phyloP scores from a whole-genome alignment of 1,140 invertebrate species.

The Microplitis demolitor region DNA sequence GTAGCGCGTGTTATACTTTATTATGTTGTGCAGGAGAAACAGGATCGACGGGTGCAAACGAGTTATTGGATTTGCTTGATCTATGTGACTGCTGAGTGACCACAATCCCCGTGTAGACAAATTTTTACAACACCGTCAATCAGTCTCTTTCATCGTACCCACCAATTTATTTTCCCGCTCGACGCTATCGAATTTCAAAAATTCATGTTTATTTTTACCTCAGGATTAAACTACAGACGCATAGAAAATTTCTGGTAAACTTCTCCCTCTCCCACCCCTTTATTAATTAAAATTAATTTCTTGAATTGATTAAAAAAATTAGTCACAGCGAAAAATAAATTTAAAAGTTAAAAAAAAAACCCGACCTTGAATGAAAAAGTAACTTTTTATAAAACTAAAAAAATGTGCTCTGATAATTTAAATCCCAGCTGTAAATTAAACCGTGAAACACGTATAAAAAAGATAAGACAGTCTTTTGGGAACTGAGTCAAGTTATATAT shows the following conservation, averaged over 20 bases:
- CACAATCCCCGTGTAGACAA: conserved; percentile 62
- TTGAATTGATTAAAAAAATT: too few species aligned
- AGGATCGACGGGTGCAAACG: conserved; percentile 39
- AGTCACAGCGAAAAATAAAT: too few species aligned
- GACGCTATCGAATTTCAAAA: too few species aligned
- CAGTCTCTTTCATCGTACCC: conserved; percentile 30
- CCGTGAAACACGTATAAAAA: not conserved
- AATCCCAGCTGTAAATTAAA: not conserved
- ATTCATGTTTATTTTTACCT: too few species aligned
- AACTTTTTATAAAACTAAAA: not conserved
- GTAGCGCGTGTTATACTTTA: too few species aligned
- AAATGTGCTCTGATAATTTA: not conserved
- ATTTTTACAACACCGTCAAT: conserved; percentile 53
- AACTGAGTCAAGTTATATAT: not conserved
- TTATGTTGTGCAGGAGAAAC: conserved; percentile 32
- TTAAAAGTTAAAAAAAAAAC: not conserved
- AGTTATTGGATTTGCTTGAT: conserved; percentile 19
- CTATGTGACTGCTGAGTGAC: conserved; percentile 34
- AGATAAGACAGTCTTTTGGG: conserved; percentile 12
- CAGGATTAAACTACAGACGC: too few species aligned
- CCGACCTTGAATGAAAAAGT: not conserved
- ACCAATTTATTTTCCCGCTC: not conserved
- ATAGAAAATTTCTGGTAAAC: too few species aligned
- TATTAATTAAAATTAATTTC: too few species aligned
- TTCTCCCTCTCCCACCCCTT: too few species aligned